Base-by-base conservation (phyloP, 2,888 invertebrate species). In the Amblyteles armatorius region DNA sequence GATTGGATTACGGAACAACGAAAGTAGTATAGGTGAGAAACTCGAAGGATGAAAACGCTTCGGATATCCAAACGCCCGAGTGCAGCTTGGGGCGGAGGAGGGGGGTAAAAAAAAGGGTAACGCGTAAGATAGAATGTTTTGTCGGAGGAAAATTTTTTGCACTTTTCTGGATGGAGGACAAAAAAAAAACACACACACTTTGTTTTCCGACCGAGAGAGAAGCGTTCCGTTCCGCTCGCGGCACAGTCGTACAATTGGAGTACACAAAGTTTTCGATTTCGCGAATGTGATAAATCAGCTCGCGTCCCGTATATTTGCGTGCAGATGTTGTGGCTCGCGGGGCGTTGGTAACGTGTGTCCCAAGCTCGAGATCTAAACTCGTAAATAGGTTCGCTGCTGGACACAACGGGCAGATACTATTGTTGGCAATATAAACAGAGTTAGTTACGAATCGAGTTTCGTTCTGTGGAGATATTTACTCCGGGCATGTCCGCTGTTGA, bases 231-330 rank as follows among this genome's bases (percentile, higher is more conserved):
- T 11, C 26, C 26, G 19, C 50, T 19, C 55, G 52, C 57, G 19
- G 44, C 79, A n/a, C 40, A 26, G 79, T 85, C 72, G 44, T 72
- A 82, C 82, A 85, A 85, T 85, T 76, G 82, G 57, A 65, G 79
- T 85, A 67, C 36, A 72, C 76, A 82, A 85, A 85, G 85, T 85
- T 85, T 85, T 71, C 85, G 85, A 85, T 85, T 76, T 74, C 76
- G 76, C 76, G 76, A 76, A 79, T 79, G 79, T 79, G 85, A 85
- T 85, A 85, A 85, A 85, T 85, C 82, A 85, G 72, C 82, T 78
- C n/a, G 26, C 9, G 19, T n/a, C 4, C 52, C 50, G 52, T 29
- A 52, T 65, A 72, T 76, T 36, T 40, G 50, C 16, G 5, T 57
- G 33, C 63, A 50, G 36, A 65, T 36, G 48, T 13, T 26, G 11